A percentile compares a stretch with the other conserved stretches of the same genome.
phyloP scores from a whole-genome alignment of 2,888 invertebrate species.

The Scaptomyza caliginosa region DNA sequence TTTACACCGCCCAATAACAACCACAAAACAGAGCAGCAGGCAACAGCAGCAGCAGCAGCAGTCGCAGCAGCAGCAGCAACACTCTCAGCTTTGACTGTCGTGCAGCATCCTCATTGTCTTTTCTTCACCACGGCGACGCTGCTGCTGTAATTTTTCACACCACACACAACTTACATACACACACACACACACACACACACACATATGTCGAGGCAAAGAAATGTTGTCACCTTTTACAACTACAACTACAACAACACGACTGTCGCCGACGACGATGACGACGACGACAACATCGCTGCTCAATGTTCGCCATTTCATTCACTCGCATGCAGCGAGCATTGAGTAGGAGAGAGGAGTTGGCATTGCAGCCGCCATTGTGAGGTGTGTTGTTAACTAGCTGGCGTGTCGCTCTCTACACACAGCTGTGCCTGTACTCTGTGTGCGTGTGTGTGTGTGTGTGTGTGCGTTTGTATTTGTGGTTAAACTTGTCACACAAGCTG shows the following conservation, averaged over 20 bases:
- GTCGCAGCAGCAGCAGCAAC: slow-evolving; percentile 29
- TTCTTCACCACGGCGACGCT: slow-evolving; percentile 67
- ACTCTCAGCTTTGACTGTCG: slow-evolving; percentile 28
- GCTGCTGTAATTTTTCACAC: slow-evolving; percentile 78
- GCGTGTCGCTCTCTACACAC: slow-evolving; percentile 52
- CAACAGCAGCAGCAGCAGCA: slow-evolving; percentile 20
- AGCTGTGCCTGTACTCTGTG: slow-evolving; percentile 13
- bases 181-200: slow-evolving; percentile 19
- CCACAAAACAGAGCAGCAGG: slow-evolving; percentile 6
- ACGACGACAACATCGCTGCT: slow-evolving; percentile 13
- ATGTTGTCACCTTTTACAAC: slow-evolving; percentile 80
- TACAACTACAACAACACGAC: slow-evolving; percentile 27
- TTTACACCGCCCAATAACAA: slow-evolving; percentile 25
- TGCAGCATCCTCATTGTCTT: slow-evolving; percentile 66
- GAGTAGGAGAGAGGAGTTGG: slow-evolving; percentile 38
- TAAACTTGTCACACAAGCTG: slow-evolving; percentile 81
- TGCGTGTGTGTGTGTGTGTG: slow-evolving; percentile 29
- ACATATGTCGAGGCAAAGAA: slow-evolving; percentile 35
- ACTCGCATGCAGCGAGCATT: slow-evolving; percentile 46
- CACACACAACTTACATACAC: slow-evolving; percentile 25
- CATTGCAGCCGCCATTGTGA: slow-evolving; percentile 73
- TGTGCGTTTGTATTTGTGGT: slow-evolving; percentile 71
- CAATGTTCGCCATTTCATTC: slow-evolving; percentile 56
- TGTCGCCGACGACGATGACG: not conserved
- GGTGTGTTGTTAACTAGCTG: slow-evolving; percentile 75